These are phyloP conservation scores for Proteles cristata DNA, from an alignment of 2,113 vertebrate genomes.

Conservation along the genomic window DNA sequence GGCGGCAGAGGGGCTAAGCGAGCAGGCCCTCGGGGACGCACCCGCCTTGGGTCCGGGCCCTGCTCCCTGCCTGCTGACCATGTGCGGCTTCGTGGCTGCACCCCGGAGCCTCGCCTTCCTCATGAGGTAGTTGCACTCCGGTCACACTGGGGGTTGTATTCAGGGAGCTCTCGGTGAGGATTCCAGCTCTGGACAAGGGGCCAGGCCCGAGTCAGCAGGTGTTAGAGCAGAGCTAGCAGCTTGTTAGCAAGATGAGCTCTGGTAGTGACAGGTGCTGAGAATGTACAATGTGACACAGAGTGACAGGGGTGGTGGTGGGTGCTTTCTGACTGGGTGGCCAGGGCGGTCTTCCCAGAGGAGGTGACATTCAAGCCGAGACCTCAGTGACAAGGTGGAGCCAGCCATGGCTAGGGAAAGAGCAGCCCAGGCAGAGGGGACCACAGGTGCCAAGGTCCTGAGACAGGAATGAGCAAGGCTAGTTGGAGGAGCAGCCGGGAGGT, in stretches of 20 bases:
- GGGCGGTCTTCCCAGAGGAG: neutral
- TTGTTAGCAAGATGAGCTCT: neutral
- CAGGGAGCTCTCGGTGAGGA: neutral
- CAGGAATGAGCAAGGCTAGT: neutral
- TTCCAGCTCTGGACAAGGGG: neutral
- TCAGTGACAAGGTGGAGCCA: neutral
- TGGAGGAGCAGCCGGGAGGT: neutral
- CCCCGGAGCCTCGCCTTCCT: neutral
- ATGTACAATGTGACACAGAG: neutral
- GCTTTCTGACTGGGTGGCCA: neutral
- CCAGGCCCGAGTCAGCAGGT: too few species aligned
- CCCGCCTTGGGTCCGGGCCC: neutral
- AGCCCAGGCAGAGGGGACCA: fast-evolving
- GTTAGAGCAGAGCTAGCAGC: neutral
- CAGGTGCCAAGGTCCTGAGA: neutral
- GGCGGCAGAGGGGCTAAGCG: neutral
- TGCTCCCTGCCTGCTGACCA: fast-evolving
- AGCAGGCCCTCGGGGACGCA: neutral
- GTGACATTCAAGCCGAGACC: neutral
- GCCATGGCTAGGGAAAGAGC: neutral
- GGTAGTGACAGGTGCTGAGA: neutral
- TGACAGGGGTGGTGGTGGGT: neutral
- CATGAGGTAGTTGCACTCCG: neutral
- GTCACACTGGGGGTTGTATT: neutral
- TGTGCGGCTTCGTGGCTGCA: neutral